These are phyloP conservation scores for Anticlea derivata DNA, from an alignment of 2,888 invertebrate genomes.

Conservation along the genomic window DNA sequence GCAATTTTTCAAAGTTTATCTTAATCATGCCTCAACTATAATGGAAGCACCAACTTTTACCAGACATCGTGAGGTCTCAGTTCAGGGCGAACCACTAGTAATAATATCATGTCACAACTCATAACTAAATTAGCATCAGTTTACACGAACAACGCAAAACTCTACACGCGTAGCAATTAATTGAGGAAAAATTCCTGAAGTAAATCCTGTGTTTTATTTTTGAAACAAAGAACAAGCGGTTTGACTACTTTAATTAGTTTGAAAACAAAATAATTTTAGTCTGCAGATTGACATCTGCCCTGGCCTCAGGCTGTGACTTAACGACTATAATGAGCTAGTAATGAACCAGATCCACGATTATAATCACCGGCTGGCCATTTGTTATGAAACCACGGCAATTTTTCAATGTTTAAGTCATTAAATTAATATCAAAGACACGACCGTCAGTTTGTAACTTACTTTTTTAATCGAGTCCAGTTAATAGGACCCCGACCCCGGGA, in stretches of 20 bases:
- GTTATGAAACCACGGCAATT: constrained; percentile 45
- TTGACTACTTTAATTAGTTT: constrained; percentile 65
- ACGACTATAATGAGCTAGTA: constrained; percentile 54
- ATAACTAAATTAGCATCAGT: no score
- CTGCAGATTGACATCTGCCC: constrained; percentile 53
- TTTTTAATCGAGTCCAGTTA: no score
- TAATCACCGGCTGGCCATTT: constrained; percentile 57
- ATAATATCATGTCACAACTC: no score
- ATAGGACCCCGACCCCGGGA: no score
- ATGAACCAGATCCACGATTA: constrained; percentile 63
- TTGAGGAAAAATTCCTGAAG: constrained; percentile 45
- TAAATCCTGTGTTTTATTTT: constrained; percentile 19
- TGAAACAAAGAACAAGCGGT: constrained; percentile 44
- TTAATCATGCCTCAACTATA: no score
- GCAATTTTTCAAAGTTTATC: no score
- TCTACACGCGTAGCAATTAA: constrained; percentile 61
- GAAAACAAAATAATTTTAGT: constrained; percentile 63
- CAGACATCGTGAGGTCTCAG: no score
- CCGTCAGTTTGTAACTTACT: constrained; percentile 40
- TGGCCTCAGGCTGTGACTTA: constrained; percentile 57
- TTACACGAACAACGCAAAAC: neutral
- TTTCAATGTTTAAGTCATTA: constrained; percentile 52
- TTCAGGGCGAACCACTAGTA: no score
- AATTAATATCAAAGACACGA: constrained; percentile 58
- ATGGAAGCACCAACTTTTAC: no score